Evolutionary conservation across 2,113 vertebrate genomes (phyloP).

Genomic region (Platycercus adscitus): DNA sequence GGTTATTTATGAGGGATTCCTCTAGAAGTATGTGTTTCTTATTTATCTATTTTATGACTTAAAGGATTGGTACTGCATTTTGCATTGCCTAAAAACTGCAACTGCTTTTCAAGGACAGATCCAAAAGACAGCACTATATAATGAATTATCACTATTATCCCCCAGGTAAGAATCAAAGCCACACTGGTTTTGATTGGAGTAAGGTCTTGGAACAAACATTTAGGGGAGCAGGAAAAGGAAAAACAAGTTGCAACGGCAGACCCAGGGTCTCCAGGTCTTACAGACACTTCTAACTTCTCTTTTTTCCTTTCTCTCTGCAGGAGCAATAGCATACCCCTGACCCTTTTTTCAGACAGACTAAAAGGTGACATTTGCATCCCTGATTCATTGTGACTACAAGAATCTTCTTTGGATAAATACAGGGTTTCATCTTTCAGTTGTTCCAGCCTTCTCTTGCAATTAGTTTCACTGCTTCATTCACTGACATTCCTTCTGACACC

Average conservation of each 20-base stretch:
- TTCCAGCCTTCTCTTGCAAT: constrained; percentile 35
- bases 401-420: constrained; percentile 49
- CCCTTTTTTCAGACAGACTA: neutral
- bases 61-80: neutral
- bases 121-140: neutral
- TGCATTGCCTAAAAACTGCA: neutral
- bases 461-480: constrained; percentile 20
- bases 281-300: neutral
- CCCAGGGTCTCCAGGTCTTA: neutral
- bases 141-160: neutral
- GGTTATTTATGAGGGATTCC: neutral
- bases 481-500: constrained; percentile 18
- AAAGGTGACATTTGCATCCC: neutral
- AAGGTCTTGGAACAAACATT: neutral
- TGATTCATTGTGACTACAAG: constrained; percentile 14
- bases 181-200: neutral
- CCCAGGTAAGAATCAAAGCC: neutral
- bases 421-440: constrained; percentile 60
- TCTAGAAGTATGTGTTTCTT: neutral
- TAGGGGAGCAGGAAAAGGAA: neutral
- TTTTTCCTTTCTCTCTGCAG: neutral
- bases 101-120: neutral
- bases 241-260: neutral
- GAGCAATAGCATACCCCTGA: neutral
- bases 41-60: neutral